A percentile compares a stretch with the other conserved stretches of the same genome.
Conservation (phyloP, 2,113 vertebrate genomes). For the Triplophysa dalaica region DNA sequence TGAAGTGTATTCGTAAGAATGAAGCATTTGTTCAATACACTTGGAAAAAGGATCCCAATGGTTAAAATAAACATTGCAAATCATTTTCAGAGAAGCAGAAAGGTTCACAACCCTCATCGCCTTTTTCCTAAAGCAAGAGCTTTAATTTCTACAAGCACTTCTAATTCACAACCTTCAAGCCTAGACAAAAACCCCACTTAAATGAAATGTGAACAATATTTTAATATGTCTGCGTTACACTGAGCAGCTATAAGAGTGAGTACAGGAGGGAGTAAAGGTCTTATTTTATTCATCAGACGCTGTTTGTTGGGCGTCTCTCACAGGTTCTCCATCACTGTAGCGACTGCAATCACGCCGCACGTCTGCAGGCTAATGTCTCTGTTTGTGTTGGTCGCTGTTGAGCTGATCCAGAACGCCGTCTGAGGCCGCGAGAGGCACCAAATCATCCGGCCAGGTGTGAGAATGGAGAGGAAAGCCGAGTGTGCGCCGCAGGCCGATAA, state of each 20-base stretch:
- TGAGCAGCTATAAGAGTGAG: no score
- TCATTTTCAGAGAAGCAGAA: not conserved
- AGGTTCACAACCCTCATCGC: not conserved
- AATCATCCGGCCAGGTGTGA: slow-evolving; percentile 42
- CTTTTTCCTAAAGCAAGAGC: no score
- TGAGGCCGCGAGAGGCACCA: slow-evolving; percentile 17
- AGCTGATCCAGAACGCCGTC: slow-evolving; percentile 8
- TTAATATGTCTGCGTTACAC: no score
- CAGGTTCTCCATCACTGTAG: slow-evolving; percentile 64
- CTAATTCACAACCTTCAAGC: not conserved
- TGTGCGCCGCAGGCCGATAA: slow-evolving; percentile 31
- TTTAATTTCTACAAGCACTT: not conserved
- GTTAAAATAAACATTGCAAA: no score
- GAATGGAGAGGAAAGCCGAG: slow-evolving; percentile 40
- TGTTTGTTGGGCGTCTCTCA: slow-evolving; percentile 67
- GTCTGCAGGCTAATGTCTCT: slow-evolving; percentile 63
- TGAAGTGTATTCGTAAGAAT: no score
- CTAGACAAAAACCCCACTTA: not conserved
- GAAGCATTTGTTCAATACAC: no score
- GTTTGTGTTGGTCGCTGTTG: slow-evolving; percentile 65
- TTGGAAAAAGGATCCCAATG: no score
- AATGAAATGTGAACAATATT: no score
- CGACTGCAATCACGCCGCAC: slow-evolving; percentile 61
- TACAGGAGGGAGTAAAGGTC: not conserved
- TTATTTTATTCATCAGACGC: slow-evolving; percentile 57